These are phyloP conservation scores for Neotoxoptera formosana DNA, from an alignment of 1,140 invertebrate species.

Conservation along the genomic window DNA sequence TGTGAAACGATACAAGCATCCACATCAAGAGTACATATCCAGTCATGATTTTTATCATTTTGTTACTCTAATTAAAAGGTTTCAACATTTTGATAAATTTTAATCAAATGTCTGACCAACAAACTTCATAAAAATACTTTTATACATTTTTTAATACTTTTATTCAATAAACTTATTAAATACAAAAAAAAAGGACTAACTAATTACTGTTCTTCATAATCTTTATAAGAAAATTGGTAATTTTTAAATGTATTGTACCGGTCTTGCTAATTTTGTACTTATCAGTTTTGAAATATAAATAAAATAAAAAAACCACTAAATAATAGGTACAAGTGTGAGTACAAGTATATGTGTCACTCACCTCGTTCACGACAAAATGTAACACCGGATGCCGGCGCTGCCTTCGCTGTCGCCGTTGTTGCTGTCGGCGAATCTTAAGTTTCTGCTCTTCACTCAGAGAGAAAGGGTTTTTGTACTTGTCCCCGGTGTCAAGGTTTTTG, in stretches of 20 bases:
- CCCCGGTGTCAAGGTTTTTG: background rate
- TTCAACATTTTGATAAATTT: background rate
- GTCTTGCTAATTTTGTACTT: background rate
- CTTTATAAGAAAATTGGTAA: background rate
- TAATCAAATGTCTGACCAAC: background rate
- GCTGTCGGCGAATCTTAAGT: background rate
- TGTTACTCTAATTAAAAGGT: background rate
- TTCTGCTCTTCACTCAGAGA: too few relatives aligned
- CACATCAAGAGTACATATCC: background rate
- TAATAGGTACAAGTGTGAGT: background rate
- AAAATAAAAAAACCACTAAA: background rate
- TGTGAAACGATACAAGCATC: too few relatives aligned
- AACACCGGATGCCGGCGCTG: background rate
- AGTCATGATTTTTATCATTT: too few relatives aligned
- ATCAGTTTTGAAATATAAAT: background rate
- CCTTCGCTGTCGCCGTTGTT: background rate
- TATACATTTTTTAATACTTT: too few relatives aligned
- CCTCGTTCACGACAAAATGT: slow-evolving; percentile 82
- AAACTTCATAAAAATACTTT: too few relatives aligned
- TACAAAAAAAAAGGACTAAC: background rate
- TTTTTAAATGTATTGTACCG: background rate
- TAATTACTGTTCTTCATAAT: background rate
- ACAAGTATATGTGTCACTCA: slow-evolving; percentile 63
- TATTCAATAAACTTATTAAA: too few relatives aligned
- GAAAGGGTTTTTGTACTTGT: background rate